Evolutionary conservation across 2,113 vertebrate species (phyloP).

Genomic region (Ahaetulla prasina): DNA sequence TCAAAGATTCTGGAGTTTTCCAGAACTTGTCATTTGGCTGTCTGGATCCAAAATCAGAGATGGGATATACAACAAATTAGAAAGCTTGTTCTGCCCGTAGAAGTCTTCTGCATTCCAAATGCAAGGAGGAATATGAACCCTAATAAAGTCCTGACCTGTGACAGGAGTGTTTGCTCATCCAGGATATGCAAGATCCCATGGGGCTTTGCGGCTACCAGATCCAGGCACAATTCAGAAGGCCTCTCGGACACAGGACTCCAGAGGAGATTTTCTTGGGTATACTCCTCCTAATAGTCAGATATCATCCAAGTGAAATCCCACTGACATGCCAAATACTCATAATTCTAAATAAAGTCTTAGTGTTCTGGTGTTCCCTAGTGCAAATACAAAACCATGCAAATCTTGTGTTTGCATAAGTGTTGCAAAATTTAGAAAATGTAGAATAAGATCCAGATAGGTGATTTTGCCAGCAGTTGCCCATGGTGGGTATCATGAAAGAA

Average conservation of each 20-base stretch:
- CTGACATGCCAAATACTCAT: conserved; percentile 6
- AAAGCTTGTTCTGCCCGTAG: not conserved
- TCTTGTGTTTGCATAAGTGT: not conserved
- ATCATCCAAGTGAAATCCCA: conserved; percentile 15
- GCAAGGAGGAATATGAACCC: not conserved
- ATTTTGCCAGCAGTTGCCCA: not conserved
- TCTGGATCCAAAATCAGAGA: not conserved
- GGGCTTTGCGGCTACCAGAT: conserved; percentile 78
- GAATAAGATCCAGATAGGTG: no score
- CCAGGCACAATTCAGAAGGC: conserved; percentile 72
- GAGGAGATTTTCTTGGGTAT: conserved; percentile 74
- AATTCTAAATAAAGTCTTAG: not conserved
- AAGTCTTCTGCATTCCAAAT: not conserved
- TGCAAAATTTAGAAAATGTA: not conserved
- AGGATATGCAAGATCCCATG: conserved; percentile 84
- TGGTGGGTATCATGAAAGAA: not conserved
- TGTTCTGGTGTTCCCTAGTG: not conserved
- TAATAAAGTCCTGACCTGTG: conserved; percentile 72
- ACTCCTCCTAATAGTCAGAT: conserved; percentile 77
- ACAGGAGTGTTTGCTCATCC: conserved; percentile 83
- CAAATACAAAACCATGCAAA: not conserved
- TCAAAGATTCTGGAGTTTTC: not conserved
- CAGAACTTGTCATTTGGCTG: not conserved
- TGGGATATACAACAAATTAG: not conserved
- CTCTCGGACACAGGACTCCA: conserved; percentile 75